Conservation (phyloP, 2,797 vertebrate species). For the Sandelia bainsii region DNA sequence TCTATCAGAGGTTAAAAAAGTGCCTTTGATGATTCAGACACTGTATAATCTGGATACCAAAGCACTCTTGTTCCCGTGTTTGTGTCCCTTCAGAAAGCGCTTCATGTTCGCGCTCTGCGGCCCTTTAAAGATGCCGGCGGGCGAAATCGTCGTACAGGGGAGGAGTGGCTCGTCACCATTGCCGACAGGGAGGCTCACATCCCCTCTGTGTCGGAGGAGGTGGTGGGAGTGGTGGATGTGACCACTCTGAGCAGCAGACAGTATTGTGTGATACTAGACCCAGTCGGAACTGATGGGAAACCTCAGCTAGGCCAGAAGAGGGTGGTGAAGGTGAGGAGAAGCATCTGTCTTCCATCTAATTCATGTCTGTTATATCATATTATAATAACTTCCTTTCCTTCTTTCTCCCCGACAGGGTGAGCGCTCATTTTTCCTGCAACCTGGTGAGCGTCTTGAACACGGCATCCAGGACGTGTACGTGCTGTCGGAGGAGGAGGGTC, state of each 20-base stretch:
- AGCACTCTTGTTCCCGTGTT: too few species aligned
- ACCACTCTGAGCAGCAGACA: slow-evolving; percentile 89
- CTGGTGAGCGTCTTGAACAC: slow-evolving; percentile 86
- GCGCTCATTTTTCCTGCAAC: slow-evolving; percentile 92
- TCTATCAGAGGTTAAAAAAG: too few species aligned
- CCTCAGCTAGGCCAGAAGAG: slow-evolving; percentile 92
- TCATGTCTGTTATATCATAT: too few species aligned
- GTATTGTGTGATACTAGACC: slow-evolving; percentile 92
- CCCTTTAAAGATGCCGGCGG: slow-evolving; percentile 85
- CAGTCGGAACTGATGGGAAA: slow-evolving; percentile 86
- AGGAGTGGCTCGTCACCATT: slow-evolving; percentile 93
- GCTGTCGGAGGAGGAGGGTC: slow-evolving; percentile 91
- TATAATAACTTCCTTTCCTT: neutral
- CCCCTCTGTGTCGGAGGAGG: slow-evolving; percentile 90
- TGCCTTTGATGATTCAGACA: too few species aligned
- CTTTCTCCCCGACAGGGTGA: slow-evolving; percentile 84
- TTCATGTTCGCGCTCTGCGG: slow-evolving; percentile 89
- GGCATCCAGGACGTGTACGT: slow-evolving; percentile 92
- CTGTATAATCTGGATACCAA: too few species aligned
- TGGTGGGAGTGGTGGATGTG: slow-evolving; percentile 88
- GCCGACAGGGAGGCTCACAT: slow-evolving; percentile 89
- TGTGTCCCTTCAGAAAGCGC: slow-evolving; percentile 83
- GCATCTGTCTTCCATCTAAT: neutral
- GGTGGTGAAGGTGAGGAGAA: slow-evolving; percentile 88
- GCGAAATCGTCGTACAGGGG: slow-evolving; percentile 85